A percentile compares a stretch with the other conserved stretches of the same genome.
These are phyloP conservation scores for Hyles lineata DNA, from an alignment of 2,888 invertebrate species.

Conservation along the genomic window DNA sequence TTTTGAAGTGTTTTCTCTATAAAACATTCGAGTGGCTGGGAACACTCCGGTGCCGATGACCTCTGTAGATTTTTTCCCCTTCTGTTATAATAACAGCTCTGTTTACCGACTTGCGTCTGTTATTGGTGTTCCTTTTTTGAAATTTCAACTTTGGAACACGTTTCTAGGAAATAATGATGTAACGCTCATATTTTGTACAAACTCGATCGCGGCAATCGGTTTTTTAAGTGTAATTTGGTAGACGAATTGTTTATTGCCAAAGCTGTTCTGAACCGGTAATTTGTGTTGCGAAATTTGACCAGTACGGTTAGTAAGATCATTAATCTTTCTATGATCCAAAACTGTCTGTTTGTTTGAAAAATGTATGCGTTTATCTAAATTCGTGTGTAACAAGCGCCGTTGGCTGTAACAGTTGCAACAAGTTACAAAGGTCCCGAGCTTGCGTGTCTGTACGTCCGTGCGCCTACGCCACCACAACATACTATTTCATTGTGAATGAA, in stretches of 20 bases:
- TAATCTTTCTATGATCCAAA: slow-evolving; percentile 71
- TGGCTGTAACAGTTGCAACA: slow-evolving; percentile 44
- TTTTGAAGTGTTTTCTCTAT: slow-evolving; percentile 84
- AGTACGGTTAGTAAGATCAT: slow-evolving; percentile 68
- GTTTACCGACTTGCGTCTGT: slow-evolving; percentile 71
- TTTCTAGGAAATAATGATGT: slow-evolving; percentile 53
- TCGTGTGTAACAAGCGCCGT: slow-evolving; percentile 53
- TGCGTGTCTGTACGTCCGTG: slow-evolving; percentile 21
- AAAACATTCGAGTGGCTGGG: slow-evolving; percentile 81
- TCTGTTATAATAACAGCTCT: slow-evolving; percentile 75
- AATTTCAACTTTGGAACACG: slow-evolving; percentile 46
- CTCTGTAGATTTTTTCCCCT: slow-evolving; percentile 68
- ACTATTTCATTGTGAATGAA: slow-evolving; percentile 34
- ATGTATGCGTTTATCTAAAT: slow-evolving; percentile 57
- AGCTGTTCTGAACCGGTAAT: slow-evolving; percentile 63
- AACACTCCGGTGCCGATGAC: slow-evolving; percentile 75
- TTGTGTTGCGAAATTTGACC: slow-evolving; percentile 69
- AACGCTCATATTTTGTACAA: slow-evolving; percentile 31
- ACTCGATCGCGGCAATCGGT: slow-evolving; percentile 31
- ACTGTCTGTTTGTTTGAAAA: slow-evolving; percentile 73
- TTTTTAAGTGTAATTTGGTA: slow-evolving; percentile 51
- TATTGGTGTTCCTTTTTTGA: slow-evolving; percentile 59
- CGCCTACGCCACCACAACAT: slow-evolving; percentile 25
- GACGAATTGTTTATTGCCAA: slow-evolving; percentile 65
- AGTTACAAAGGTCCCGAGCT: slow-evolving; percentile 7